A percentile compares a stretch with the other conserved stretches of the same genome.
These are phyloP conservation scores for Ophioninae sp. DNA, from an alignment of 2,888 invertebrate species.

Conservation along the genomic window DNA sequence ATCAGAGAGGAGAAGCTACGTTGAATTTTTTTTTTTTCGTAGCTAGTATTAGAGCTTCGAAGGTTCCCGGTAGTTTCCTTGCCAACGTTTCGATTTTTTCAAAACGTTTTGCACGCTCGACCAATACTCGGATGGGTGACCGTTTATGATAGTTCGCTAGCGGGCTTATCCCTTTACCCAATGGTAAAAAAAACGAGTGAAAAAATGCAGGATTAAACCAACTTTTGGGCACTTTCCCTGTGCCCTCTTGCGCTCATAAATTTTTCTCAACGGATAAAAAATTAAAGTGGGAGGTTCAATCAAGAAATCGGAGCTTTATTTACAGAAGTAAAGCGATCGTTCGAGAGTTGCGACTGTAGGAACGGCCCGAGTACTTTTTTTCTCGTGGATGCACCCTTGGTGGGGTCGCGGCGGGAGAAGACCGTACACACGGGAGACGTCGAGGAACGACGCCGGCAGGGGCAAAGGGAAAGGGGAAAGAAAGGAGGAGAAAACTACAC, in stretches of 20 bases:
- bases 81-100: no score
- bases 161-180: no score
- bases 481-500: conserved; percentile 29
- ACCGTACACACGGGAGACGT: conserved; percentile 1
- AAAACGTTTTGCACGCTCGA: no score
- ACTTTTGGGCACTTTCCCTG: no score
- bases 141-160: no score
- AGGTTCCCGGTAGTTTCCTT: background rate
- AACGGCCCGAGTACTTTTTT: conserved; percentile 10
- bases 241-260: background rate
- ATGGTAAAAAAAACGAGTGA: no score
- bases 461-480: conserved; percentile 27
- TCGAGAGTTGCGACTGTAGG: conserved; percentile 32
- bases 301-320: no score
- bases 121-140: no score
- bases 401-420: conserved; percentile 21
- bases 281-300: no score
- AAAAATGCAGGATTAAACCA: no score
- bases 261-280: background rate
- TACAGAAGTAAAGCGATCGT: background rate
- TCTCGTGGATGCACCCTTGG: conserved; percentile 39
- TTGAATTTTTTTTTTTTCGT: background rate
- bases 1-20: conserved; percentile 16
- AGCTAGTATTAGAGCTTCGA: no score
- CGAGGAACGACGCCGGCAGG: no score